Conservation (phyloP, 2,113 vertebrate genomes). For the Anthoscopus minutus region DNA sequence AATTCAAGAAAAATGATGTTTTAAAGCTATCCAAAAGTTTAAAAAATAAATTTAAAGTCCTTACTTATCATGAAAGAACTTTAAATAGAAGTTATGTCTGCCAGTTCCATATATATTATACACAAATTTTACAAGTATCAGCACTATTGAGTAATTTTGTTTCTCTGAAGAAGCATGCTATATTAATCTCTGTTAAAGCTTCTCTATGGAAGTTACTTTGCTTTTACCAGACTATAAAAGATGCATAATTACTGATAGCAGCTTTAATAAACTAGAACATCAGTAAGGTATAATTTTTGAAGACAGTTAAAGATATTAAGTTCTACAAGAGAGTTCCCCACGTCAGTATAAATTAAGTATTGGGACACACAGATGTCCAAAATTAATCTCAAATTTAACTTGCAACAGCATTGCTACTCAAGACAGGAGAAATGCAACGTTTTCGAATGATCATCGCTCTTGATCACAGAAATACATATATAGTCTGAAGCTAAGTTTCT, state of each 20-base stretch:
- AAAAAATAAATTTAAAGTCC: neutral
- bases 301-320: neutral
- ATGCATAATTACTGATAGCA: neutral
- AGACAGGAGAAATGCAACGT: neutral
- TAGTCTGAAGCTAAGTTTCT: neutral
- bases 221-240: neutral
- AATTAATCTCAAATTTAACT: neutral
- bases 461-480: neutral
- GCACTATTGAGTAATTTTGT: neutral
- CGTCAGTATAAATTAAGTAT: neutral
- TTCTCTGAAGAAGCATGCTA: neutral
- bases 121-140: neutral
- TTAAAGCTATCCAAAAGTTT: neutral
- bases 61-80: neutral
- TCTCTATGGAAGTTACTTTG: neutral
- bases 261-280: neutral
- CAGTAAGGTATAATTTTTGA: neutral
- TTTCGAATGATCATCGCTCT: neutral
- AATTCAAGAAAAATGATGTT: neutral
- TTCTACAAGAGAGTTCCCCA: neutral
- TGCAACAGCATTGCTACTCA: neutral
- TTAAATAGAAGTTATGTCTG: neutral
- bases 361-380: fast-evolving
- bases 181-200: neutral
- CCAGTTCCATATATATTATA: neutral